Conservation (phyloP, 92 coral and sea anemone genomes). For the Umimayanthus kanabou region DNA sequence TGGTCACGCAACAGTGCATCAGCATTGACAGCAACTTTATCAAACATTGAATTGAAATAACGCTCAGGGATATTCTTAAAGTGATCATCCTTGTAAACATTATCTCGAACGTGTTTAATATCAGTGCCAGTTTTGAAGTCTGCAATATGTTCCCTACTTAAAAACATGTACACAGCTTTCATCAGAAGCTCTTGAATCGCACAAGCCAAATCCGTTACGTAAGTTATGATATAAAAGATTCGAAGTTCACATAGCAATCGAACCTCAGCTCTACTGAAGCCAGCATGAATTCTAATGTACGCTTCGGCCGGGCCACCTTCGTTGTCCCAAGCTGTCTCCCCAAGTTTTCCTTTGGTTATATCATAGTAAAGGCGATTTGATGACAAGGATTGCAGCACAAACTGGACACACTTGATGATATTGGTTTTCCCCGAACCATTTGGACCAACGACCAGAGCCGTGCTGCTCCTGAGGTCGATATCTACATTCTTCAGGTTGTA, state of each 20-base stretch:
- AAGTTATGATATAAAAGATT: neutral
- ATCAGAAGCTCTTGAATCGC: neutral
- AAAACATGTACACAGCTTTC: neutral
- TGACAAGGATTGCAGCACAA: neutral
- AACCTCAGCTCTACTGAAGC: neutral
- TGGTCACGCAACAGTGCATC: too few species aligned
- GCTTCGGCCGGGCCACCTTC: neutral
- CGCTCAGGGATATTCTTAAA: neutral
- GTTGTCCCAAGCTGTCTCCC: neutral
- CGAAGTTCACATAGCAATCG: neutral
- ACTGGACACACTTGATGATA: neutral
- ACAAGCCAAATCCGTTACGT: neutral
- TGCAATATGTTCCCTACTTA: neutral
- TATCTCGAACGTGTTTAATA: neutral
- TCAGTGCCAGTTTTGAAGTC: neutral
- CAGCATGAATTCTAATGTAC: slow-evolving; percentile 1
- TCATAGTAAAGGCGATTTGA: neutral
- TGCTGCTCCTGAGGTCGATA: neutral
- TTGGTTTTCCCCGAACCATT: slow-evolving; percentile 3
- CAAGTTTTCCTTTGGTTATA: neutral
- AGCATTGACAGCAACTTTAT: neutral
- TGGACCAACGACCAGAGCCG: slow-evolving; percentile 5
- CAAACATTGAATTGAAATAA: neutral
- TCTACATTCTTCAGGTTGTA: neutral
- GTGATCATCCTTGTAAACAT: neutral